A percentile compares a stretch with the other conserved stretches of the same genome.
phyloP scores from a whole-genome alignment of 2,113 vertebrate genomes.

The Grallaria varia region DNA sequence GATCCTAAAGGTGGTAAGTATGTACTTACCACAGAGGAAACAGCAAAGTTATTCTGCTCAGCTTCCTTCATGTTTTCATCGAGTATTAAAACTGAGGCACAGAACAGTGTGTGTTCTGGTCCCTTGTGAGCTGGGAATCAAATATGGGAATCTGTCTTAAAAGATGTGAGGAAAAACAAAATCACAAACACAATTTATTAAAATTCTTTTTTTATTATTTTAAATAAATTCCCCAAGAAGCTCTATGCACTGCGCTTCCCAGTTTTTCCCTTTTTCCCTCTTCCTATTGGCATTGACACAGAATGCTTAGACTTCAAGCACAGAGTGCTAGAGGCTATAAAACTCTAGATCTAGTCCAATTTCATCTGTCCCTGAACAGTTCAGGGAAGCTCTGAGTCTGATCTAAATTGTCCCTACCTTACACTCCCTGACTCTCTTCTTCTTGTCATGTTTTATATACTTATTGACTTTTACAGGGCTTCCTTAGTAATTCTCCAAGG shows the following conservation, averaged over 20 bases:
- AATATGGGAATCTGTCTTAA: background rate
- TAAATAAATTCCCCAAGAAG: background rate
- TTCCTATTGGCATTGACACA: background rate
- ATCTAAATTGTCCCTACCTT: slow-evolving; percentile 20
- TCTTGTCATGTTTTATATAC: slow-evolving; percentile 19
- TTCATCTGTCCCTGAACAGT: background rate
- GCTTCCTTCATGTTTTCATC: background rate
- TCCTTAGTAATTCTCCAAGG: slow-evolving; percentile 40
- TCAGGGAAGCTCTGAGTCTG: background rate
- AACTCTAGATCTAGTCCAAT: background rate
- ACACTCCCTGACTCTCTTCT: background rate
- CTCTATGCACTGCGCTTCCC: background rate
- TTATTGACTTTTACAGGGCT: slow-evolving; percentile 52
- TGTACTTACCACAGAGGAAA: background rate
- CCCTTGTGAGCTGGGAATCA: background rate
- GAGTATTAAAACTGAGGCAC: background rate
- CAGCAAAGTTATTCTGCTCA: background rate
- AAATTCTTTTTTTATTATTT: background rate
- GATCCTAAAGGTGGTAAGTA: background rate
- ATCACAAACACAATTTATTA: background rate
- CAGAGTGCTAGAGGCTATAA: background rate
- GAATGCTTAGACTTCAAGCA: background rate
- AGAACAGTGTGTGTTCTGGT: background rate
- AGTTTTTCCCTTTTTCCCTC: background rate
- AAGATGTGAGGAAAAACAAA: background rate